A percentile compares a stretch with the other conserved stretches of the same genome.
phyloP scores from a whole-genome alignment of 1,140 invertebrate species.

The Drosophila sp. region DNA sequence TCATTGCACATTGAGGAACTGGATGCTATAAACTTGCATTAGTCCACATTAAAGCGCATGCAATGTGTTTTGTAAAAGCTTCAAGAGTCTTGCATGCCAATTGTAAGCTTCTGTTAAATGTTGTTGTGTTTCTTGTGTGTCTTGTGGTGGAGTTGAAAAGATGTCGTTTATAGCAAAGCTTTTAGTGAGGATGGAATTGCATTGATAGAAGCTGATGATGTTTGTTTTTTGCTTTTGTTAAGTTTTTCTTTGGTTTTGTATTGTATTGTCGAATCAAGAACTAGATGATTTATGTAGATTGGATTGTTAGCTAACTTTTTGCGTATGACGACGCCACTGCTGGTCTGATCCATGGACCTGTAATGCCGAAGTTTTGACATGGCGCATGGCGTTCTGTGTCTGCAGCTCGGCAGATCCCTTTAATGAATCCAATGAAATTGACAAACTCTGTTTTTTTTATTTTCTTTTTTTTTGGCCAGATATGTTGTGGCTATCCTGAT shows the following conservation, averaged over 20 bases:
- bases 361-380: conserved; percentile 85
- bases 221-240: background rate
- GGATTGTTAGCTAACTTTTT: conserved; percentile 78
- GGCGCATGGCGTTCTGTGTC: conserved; percentile 77
- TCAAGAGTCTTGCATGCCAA: background rate
- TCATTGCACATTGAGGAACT: background rate
- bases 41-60: background rate
- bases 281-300: conserved; percentile 11
- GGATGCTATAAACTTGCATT: background rate
- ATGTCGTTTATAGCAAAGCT: conserved; percentile 32
- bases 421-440: background rate
- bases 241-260: conserved; percentile 15
- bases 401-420: conserved; percentile 59
- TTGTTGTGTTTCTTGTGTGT: background rate
- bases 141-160: conserved; percentile 18
- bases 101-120: background rate
- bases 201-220: conserved; percentile 1
- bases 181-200: background rate
- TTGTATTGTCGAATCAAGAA: background rate
- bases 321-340: conserved; percentile 76
- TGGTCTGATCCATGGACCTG: conserved; percentile 84
- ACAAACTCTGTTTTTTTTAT: background rate
- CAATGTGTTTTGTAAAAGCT: conserved; percentile 6
- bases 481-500: background rate
- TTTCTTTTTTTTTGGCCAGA: background rate